Base-by-base conservation (phyloP, 92 coral and sea anemone species). In the Isaurus tuberculatus region DNA sequence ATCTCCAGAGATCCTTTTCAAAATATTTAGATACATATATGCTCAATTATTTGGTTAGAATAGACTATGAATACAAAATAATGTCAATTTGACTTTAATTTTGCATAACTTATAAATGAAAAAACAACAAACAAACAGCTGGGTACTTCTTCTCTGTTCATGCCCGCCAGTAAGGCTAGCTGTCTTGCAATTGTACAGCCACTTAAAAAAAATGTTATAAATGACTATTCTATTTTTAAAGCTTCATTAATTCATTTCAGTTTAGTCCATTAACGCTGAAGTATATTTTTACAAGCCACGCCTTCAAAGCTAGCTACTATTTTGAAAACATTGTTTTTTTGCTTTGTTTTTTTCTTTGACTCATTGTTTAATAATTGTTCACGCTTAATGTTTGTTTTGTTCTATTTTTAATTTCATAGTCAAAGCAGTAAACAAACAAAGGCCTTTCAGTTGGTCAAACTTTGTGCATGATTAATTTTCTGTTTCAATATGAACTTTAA, bases 401-500 rank as follows among this genome's bases (percentile, higher is more conserved):
- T 23, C 29, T 4, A 40, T 17, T 32, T 34, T 19, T 68, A 8
- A 22, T 17, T 33, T 68, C 23, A 3, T 34, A 34, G 73, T n/a
- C 48, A 70, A 70, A 70, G 25, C 57, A 13, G 10, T 37, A 8
- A 69, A 70, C 57, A 70, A 70, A 70, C 57, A 70, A 70, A 23
- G 49, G 0, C 23, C 75, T 14, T 42, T 42, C 32, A 42, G 53
- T n/a, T 42, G 51, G 32, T 43, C 75, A 37, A 32, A 23, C 6
- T 0, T 40, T 40, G 44, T 40, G 6, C 44, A 40, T 40, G 75
- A 70, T 40, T 42, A 22, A 22, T 40, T 70, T 42, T 51, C 15
- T 17, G 25, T 5, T 10, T 27, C 26, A 4, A 63, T 63, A 43
- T 20, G n/a, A 43, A 20, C 44, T 33, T 26, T 17, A 68, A 68